Evolutionary conservation across 1,140 invertebrate genomes (phyloP), one percentile per base, ranked within the genome.

Genomic region (Bombyx mori): DNA sequence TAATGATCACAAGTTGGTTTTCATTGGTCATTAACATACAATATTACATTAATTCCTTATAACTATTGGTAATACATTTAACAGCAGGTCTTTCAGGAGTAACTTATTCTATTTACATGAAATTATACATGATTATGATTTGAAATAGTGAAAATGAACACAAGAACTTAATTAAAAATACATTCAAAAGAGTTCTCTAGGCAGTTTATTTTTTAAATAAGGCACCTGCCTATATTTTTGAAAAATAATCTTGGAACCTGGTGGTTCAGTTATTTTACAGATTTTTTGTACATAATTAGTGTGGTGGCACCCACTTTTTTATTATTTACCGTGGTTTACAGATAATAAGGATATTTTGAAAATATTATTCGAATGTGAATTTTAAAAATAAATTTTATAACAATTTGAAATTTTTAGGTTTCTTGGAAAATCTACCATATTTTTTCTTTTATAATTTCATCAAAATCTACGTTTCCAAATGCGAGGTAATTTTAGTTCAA

Each of bases 1-100:
- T 87, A 87, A 82, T 88, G 86, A 89, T 89, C 88, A 89, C 88
- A 89, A 89, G 86, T 88, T 86, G 85, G 86, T 89, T 87, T 89
- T 89, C 88, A 89, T 89, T 89, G 88, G 88, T 89, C 88, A 89
- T 87, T 89, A 89, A 87, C 84, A 85, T 87, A 87, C 79, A 71
- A 87, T 89, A 86, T 65, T 65, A 65, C 58, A 83, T 79, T 88
- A 88, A 75, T 79, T 65, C 73, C 80, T 85, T 83, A 84, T 63
- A 60, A 73, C 80, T 86, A 86, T 73, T 69, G 70, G 72, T 69
- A 71, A 79, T 82, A 79, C 80, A 80, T 54, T 73, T 82, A 84
- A 82, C 82, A 84, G 79, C 62, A 80, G 81, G 79, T 81, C 81
- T 73, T 80, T 63, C 26, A 35, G 26, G 4, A 4, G 2, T 35